phyloP scores from a whole-genome alignment of 2,888 invertebrate species.

The Neelides folsomi region DNA sequence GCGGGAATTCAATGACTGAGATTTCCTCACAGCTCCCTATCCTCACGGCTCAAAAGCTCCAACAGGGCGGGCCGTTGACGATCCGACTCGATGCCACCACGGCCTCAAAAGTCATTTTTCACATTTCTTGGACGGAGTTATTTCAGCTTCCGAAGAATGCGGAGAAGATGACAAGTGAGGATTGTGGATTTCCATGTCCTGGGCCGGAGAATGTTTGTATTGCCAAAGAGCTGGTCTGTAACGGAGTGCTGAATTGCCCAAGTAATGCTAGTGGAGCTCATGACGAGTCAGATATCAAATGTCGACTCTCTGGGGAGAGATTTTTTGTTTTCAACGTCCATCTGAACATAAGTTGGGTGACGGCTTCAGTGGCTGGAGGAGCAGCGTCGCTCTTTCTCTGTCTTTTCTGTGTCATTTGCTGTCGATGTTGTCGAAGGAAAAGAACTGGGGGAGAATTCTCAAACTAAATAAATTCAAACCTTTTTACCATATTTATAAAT shows the following conservation, averaged over 20 bases:
- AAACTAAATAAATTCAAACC: too few relatives aligned
- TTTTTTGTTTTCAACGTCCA: conserved; percentile 30
- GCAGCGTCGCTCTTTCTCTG: conserved; percentile 24
- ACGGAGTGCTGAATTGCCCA: conserved; percentile 77
- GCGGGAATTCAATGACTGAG: conserved; percentile 46
- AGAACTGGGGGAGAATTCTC: conserved; percentile 9
- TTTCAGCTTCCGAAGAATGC: conserved; percentile 72
- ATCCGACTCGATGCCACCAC: conserved; percentile 34
- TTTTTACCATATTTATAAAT: too few relatives aligned
- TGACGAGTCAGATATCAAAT: conserved; percentile 29
- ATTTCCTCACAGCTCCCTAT: conserved; percentile 61
- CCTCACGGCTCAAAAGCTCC: conserved; percentile 61
- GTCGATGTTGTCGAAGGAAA: conserved; percentile 23
- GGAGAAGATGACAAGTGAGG: conserved; percentile 43
- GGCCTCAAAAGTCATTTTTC: conserved; percentile 70
- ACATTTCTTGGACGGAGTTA: conserved; percentile 79
- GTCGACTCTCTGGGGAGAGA: conserved; percentile 29
- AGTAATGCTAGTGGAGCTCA: conserved; percentile 23
- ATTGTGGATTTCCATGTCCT: conserved; percentile 77
- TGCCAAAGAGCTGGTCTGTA: conserved; percentile 68
- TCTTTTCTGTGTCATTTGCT: conserved; percentile 27
- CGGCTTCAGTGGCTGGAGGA: conserved; percentile 29
- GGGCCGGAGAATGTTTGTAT: conserved; percentile 67
- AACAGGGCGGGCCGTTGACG: conserved; percentile 30
- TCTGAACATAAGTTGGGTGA: conserved; percentile 32